Evolutionary conservation across 1,140 invertebrate genomes (phyloP), one percentile per base, ranked within the genome.

Genomic region (Trichonephila inaurata): DNA sequence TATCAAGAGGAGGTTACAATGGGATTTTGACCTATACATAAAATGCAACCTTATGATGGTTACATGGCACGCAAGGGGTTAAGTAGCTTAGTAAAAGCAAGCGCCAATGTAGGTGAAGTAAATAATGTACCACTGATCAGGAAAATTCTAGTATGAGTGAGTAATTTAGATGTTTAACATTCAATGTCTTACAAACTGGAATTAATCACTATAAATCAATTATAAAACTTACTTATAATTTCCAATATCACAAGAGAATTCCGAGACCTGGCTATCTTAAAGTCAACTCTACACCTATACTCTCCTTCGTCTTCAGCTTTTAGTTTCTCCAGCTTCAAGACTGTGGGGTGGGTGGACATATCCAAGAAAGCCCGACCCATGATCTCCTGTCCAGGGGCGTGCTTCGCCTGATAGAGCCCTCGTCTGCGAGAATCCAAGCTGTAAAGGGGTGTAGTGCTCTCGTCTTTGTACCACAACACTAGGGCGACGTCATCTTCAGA

Each of bases 231-330:
- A 99, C 98, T 98, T 95, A 98, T 98, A 94, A 98, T 98, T 94
- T 98, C 98, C 95, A 99, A 97, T 95, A 98, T 98, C 95, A 98
- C 98, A 96, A 98, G 97, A 95, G 97, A 98, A 96, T 98, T 98
- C 95, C 98, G 97, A 6, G 98, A 98, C 0, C 98, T 98, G 16
- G 98, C 98, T 95, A 98, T 98, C 95, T 97, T 97, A 96, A 98
- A 99, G 95, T 98, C 98, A 6, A 98, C 98, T 64, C 98, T 96
- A 96, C 98, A 99, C 94, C 98, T 96, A 96, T 98, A 99, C 82
- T 98, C 96, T 12, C 98, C 97, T 95, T 97, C 97, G 95, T 99
- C 95, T 97, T 96, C 96, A 3, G 92, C 88, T 40, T 93, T 89
- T 12, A 95, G 61, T 19, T 72, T 61, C 18, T 95, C 91, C 5